phyloP scores from a whole-genome alignment of 92 coral and sea anemone species.

The Umimayanthus kanabou region DNA sequence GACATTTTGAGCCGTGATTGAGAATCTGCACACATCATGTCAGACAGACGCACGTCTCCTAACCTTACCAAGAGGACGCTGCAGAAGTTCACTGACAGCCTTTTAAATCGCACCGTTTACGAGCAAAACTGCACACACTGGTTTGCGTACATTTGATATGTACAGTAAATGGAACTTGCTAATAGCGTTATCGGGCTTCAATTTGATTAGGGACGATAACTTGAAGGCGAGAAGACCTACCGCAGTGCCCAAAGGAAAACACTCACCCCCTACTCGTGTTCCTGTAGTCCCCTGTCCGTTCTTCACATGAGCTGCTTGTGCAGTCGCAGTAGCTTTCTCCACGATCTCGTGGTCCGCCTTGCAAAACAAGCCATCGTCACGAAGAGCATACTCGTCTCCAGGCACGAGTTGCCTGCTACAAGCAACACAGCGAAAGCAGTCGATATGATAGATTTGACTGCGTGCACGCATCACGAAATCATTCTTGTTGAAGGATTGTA shows the following conservation, averaged over 20 bases:
- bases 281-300: constrained; percentile 56
- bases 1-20: constrained; percentile 38
- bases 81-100: constrained; percentile 7
- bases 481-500: constrained; percentile 87
- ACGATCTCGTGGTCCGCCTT: constrained; percentile 98
- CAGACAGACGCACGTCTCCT: constrained; percentile 6
- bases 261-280: constrained; percentile 69
- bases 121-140: not conserved
- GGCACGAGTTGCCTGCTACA: constrained; percentile 96
- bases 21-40: constrained; percentile 29
- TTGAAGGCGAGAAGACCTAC: constrained; percentile 81
- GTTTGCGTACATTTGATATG: constrained; percentile 69
- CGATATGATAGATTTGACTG: constrained; percentile 95
- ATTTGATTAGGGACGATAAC: constrained; percentile 88
- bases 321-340: constrained; percentile 94
- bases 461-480: constrained; percentile 98
- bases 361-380: constrained; percentile 96
- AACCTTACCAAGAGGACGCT: not conserved
- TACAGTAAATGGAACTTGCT: constrained; percentile 71
- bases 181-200: constrained; percentile 91
- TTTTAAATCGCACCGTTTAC: constrained; percentile 21
- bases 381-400: constrained; percentile 96
- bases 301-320: constrained; percentile 85
- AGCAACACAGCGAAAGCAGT: constrained; percentile 99
- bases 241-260: constrained; percentile 69